phyloP scores from a whole-genome alignment of 2,888 invertebrate genomes.

The Ypsolopha sequella region DNA sequence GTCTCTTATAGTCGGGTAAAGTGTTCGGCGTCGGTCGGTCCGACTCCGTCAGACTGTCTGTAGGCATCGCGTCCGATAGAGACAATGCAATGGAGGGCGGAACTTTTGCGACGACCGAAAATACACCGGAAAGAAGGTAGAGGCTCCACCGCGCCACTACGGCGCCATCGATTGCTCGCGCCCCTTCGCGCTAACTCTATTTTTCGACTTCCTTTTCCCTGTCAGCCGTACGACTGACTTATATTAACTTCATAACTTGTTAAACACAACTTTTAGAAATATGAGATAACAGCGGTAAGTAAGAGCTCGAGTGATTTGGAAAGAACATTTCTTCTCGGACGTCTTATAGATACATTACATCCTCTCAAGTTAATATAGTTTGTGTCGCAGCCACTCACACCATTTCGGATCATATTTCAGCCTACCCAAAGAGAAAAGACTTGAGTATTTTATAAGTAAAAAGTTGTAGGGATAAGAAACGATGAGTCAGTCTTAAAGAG shows the following conservation, averaged over 20 bases:
- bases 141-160: conserved; percentile 25
- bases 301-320: conserved; percentile 41
- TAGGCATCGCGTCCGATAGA: conserved; percentile 14
- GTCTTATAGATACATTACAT: conserved; percentile 27
- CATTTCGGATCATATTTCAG: conserved; percentile 25
- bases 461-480: conserved; percentile 20
- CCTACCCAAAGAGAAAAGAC: conserved; percentile 14
- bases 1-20: conserved; percentile 12
- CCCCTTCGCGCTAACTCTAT: conserved; percentile 43
- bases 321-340: conserved; percentile 13
- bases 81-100: conserved; percentile 11
- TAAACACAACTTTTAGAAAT: conserved; percentile 56
- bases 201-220: conserved; percentile 48
- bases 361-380: conserved; percentile 25
- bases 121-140: conserved; percentile 23
- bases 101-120: conserved; percentile 21
- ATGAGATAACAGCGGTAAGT: conserved; percentile 40
- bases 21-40: conserved; percentile 10
- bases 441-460: conserved; percentile 29
- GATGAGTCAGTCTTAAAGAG: conserved; percentile 21
- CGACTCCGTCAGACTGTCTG: conserved; percentile 12
- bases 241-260: conserved; percentile 60
- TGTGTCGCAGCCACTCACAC: conserved; percentile 20
- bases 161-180: conserved; percentile 44
- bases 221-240: conserved; percentile 44